Conservation (phyloP, 1,140 invertebrate species). For the Platyscapa corneri region DNA sequence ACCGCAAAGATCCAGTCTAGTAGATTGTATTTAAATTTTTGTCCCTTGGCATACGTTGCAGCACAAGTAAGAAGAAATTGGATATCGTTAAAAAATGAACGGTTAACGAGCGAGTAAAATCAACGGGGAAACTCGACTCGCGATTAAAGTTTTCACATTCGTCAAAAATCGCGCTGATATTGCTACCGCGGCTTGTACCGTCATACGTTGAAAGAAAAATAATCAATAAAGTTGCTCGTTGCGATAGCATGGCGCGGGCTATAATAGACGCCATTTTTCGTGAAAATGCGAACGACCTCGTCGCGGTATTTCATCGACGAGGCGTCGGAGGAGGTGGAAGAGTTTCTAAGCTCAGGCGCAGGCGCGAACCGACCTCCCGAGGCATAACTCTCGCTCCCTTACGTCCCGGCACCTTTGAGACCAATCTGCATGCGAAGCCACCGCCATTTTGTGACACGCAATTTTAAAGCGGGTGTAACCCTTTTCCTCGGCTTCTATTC, state of each 20-base stretch:
- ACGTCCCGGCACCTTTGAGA: conserved; percentile 55
- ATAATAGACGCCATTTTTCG: conserved; percentile 60
- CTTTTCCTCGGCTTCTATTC: conserved; percentile 13
- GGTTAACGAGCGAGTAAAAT: not conserved
- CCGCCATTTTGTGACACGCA: conserved; percentile 68
- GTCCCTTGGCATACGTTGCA: no score
- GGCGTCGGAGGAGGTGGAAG: conserved; percentile 58
- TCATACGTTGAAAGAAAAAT: not conserved
- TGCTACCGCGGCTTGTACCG: not conserved
- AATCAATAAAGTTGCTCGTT: conserved; percentile 4
- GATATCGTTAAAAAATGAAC: not conserved
- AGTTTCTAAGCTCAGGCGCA: conserved; percentile 64
- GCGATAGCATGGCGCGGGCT: not conserved
- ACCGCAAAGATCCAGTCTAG: no score
- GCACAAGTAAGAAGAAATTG: not conserved
- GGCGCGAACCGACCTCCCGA: conserved; percentile 70
- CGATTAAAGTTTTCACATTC: no score
- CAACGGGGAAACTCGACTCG: no score
- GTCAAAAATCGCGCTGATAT: not conserved
- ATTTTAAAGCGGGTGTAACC: conserved; percentile 63
- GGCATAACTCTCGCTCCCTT: conserved; percentile 62
- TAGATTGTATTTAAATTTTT: no score
- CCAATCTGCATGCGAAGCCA: conserved; percentile 73
- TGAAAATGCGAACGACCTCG: conserved; percentile 54
- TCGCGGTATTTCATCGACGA: conserved; percentile 45